Evolutionary conservation across 1,140 invertebrate genomes (phyloP).

Genomic region (Zaprionus lachaisei): DNA sequence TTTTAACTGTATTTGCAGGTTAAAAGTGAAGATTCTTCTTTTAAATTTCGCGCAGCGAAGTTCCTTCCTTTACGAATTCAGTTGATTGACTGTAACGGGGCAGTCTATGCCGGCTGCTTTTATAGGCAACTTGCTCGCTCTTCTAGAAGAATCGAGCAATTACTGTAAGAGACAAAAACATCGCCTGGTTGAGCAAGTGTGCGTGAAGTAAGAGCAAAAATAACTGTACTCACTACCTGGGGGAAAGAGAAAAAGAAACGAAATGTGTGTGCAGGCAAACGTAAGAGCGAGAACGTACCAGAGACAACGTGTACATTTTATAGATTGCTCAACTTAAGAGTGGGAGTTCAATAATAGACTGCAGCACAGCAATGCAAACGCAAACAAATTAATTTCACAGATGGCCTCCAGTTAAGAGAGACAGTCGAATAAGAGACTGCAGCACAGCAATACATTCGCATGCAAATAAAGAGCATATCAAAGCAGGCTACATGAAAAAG

Average conservation of each 20-base stretch:
- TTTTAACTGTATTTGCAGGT: neutral
- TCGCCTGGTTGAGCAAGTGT: neutral
- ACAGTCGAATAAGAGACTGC: neutral
- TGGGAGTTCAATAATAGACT: neutral
- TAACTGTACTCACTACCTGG: neutral
- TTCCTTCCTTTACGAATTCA: neutral
- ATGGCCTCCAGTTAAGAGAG: neutral
- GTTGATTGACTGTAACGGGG: conserved; percentile 18
- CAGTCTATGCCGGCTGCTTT: neutral
- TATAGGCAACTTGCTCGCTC: conserved; percentile 15
- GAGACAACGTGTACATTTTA: conserved; percentile 9
- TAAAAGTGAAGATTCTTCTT: neutral
- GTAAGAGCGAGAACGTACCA: neutral
- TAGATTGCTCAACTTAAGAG: neutral
- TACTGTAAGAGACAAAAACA: conserved; percentile 7
- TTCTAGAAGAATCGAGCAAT: conserved; percentile 22
- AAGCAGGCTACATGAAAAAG: neutral
- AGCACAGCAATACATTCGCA: neutral
- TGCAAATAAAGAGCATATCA: neutral
- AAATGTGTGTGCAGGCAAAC: neutral
- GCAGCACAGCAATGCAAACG: neutral
- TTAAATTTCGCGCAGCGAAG: conserved; percentile 13
- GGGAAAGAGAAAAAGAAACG: conserved; percentile 6
- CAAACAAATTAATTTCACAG: neutral
- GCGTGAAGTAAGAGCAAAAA: neutral